Evolutionary conservation across 1,140 invertebrate species (phyloP), one percentile per base, ranked within the genome.

Genomic region (Bacillus rossius): DNA sequence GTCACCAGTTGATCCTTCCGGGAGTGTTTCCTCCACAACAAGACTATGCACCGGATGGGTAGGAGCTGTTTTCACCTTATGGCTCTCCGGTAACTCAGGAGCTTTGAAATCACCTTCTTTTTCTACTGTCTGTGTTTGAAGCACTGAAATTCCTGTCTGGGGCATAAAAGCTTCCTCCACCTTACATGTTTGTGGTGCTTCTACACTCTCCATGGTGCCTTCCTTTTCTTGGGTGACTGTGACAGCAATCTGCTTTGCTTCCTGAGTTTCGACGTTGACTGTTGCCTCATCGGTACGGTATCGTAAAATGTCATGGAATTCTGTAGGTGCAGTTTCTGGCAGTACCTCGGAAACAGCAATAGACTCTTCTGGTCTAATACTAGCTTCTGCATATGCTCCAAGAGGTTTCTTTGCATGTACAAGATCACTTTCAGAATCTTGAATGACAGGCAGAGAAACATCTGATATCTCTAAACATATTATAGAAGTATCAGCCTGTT

Each of bases 361-460:
- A 17, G 80, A 68, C 71, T 85, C 80, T 60, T 79, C 74, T 3
- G 79, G 75, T 37, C 70, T 71, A 20, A 85, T 56, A 20, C 60
- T 76, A 3, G 73, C 68, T 63, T 77, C 76, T 2, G 84, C 84
- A 26, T 76, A 64, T 14, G 69, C 72, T 61, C 71, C 61, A 19
- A 71, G 75, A 55, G 78, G 76, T 61, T 74, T 76, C 48, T 69
- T 69, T 41, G 68, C 65, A 13, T 66, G 59, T 7, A 59, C 60
- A 50, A 82, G 77, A 22, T 75, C 65, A n/a, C 74, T 72, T 74
- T 84, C 83, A 23, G 77, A 78, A 67, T 85, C 82, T 68, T 83
- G 80, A 20, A 79, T 63, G 2, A 77, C 58, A 2, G 78, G 75
- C 58, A 76, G 73, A n/a, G 73, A 73, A 29, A 79, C 65, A 43